phyloP scores from a whole-genome alignment of 2,888 invertebrate genomes.

The Boloria selene region DNA sequence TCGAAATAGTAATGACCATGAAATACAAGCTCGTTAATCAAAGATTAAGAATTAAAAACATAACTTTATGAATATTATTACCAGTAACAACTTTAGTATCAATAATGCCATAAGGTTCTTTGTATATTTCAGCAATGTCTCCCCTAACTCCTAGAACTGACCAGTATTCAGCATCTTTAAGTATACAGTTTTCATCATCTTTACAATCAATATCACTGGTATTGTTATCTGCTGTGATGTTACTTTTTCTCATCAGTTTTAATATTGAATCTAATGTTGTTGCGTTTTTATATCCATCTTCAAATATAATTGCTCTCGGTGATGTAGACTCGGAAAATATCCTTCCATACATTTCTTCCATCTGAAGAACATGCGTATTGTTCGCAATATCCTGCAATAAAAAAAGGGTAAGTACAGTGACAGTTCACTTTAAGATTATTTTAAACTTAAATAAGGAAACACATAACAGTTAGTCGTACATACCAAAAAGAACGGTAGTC shows the following conservation, averaged over 20 bases:
- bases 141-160: conserved; percentile 66
- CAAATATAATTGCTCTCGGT: conserved; percentile 65
- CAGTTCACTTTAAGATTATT: neutral
- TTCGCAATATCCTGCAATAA: conserved; percentile 66
- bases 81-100: conserved; percentile 80
- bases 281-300: conserved; percentile 64
- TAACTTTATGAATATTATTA: conserved; percentile 46
- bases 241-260: conserved; percentile 69
- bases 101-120: conserved; percentile 76
- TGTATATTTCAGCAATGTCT: conserved; percentile 58
- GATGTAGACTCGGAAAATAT: conserved; percentile 67
- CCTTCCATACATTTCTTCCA: conserved; percentile 61
- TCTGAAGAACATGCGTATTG: conserved; percentile 60
- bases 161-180: conserved; percentile 59
- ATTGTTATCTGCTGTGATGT: conserved; percentile 59
- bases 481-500: conserved; percentile 80
- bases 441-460: neutral
- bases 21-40: neutral
- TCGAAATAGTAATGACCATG: too few species aligned
- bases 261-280: conserved; percentile 65
- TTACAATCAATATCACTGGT: conserved; percentile 51
- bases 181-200: conserved; percentile 55
- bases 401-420: neutral
- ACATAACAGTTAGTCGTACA: conserved; percentile 34
- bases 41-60: conserved; percentile 6